Conservation (phyloP, 2,113 vertebrate genomes). For the Canis aureus region DNA sequence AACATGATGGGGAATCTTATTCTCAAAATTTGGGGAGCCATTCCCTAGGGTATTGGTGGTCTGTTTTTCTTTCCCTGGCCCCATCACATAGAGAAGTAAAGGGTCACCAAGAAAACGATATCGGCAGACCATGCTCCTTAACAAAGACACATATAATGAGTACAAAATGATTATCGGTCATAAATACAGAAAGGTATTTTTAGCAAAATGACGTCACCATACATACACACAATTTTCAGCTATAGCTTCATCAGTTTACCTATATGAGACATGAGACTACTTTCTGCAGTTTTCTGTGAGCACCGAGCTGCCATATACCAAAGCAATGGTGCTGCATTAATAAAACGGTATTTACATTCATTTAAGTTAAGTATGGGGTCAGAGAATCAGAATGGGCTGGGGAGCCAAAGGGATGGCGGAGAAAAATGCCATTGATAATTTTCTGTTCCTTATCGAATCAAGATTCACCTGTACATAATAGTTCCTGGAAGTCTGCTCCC, state of each 20-base stretch:
- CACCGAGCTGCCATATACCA: accelerated
- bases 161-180: not conserved
- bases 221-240: too few species aligned
- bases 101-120: not conserved
- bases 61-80: not conserved
- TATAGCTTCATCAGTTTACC: not conserved
- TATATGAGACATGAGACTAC: not conserved
- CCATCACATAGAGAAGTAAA: not conserved
- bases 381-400: not conserved
- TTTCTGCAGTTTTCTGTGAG: not conserved
- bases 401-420: not conserved
- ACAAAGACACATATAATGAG: not conserved
- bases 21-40: not conserved
- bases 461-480: not conserved
- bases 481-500: not conserved
- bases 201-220: not conserved
- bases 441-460: not conserved
- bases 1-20: not conserved
- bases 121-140: not conserved
- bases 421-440: not conserved
- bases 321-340: accelerated
- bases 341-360: not conserved
- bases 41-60: not conserved
- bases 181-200: not conserved
- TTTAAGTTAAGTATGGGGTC: not conserved